Evolutionary conservation across 2,888 invertebrate species (phyloP).

Genomic region (Himalopsyche anomala): DNA sequence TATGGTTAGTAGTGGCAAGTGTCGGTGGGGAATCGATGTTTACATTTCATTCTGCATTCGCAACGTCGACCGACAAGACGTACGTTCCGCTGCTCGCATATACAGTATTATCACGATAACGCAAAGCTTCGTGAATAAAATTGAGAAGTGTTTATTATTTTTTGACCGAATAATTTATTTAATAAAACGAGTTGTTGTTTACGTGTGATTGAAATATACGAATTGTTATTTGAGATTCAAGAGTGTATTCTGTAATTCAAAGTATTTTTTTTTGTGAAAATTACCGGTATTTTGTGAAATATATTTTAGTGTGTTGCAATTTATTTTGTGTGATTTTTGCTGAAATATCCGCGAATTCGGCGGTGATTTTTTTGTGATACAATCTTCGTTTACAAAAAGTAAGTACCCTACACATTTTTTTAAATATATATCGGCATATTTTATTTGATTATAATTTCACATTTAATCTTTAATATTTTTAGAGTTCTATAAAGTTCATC

Average conservation of each 20-base stretch:
- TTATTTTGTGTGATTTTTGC: neutral
- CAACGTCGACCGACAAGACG: neutral
- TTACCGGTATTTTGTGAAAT: slow-evolving; percentile 19
- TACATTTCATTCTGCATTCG: slow-evolving; percentile 22
- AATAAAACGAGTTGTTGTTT: neutral
- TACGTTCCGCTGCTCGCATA: neutral
- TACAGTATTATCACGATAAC: neutral
- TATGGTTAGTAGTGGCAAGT: neutral
- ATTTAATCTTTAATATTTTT: no score
- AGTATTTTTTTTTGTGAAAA: neutral
- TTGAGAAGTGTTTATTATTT: slow-evolving; percentile 6
- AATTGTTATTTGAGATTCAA: neutral
- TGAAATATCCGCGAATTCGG: slow-evolving; percentile 6
- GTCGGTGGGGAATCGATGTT: slow-evolving; percentile 12
- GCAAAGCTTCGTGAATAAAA: neutral
- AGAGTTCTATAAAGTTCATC: no score
- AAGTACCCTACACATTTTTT: neutral
- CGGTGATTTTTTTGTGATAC: slow-evolving; percentile 1
- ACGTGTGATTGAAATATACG: neutral
- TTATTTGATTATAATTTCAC: no score
- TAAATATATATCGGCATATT: no score
- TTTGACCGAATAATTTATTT: neutral
- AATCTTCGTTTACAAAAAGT: neutral
- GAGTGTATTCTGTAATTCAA: neutral
- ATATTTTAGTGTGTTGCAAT: neutral